Conservation (phyloP, 1,140 invertebrate genomes). For the Akabosia matsudoensis region DNA sequence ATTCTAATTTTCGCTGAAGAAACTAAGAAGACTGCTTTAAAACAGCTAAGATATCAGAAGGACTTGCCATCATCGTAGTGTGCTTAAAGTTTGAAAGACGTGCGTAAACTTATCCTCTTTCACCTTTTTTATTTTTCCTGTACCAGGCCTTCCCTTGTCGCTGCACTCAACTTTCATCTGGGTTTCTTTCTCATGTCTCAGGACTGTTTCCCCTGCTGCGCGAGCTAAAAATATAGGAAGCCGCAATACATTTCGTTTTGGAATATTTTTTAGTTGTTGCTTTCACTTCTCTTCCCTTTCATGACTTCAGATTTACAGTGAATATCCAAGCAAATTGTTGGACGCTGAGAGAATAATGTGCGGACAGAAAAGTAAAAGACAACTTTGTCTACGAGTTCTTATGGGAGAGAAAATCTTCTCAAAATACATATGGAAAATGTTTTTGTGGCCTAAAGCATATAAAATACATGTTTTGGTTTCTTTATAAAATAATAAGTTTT, state of each 20-base stretch:
- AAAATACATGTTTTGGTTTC: no score
- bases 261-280: not conserved
- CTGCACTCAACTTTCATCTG: not conserved
- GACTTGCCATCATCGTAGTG: not conserved
- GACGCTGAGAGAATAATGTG: not conserved
- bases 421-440: not conserved
- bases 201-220: not conserved
- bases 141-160: not conserved
- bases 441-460: no score
- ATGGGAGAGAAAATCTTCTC: not conserved
- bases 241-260: not conserved
- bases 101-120: not conserved
- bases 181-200: not conserved
- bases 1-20: not conserved
- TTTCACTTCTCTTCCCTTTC: not conserved
- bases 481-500: not conserved
- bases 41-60: not conserved
- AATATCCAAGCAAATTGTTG: not conserved
- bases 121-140: not conserved
- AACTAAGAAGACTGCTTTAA: not conserved
- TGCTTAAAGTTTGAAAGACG: conserved; percentile 1
- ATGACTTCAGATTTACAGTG: not conserved
- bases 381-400: not conserved
- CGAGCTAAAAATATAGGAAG: no score
- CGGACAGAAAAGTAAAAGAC: not conserved